Base-by-base conservation (phyloP, 2,888 invertebrate genomes). In the Magallana nippona region DNA sequence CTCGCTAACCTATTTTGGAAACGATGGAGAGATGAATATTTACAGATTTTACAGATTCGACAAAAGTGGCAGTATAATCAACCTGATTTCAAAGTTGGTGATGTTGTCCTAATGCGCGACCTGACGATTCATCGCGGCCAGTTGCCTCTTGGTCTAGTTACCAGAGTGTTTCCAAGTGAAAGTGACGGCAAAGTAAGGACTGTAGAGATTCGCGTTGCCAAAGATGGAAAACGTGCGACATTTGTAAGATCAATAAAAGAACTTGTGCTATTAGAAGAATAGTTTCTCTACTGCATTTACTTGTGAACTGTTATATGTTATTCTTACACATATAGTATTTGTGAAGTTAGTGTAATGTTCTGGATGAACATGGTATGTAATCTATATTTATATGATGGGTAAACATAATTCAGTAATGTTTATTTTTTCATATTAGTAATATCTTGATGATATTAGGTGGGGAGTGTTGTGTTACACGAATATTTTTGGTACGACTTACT, bases 31-130 rank as follows among this genome's bases (percentile, higher is more conserved):
- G n/a, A 79, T 11, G 85, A 62, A 11, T 86, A 86, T 60, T 77
- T 88, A 13, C 84, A 86, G 17, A 55, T 81, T 56, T 55, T 87
- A 17, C 85, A 87, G 60, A 79, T 32, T 2, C 22, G 84, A 2
- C 60, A 22, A 1, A 86, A 87, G 32, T 87, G 86, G 87, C 71
- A 82, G 13, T 15, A 2, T 10, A 55, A 77, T 32, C 55, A 19
- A 13, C 56, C 71, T 32, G 83, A 84, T 79, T 11, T 88, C 10
- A 19, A 86, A 55, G 77, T 55, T 8, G 86, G 87, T 27, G 87
- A 89, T 83, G 83, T 89, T 58, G 86, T 88, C 19, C 81, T 88
- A 13, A 22, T 88, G 27, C 80, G 60, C 44, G 85, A 88, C 27
- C 22, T 81, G 19, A n/a, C 63, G 8, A 60, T 78, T 19, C 79